Base-by-base conservation (phyloP, 2,113 vertebrate genomes). In the Rhineura floridana region DNA sequence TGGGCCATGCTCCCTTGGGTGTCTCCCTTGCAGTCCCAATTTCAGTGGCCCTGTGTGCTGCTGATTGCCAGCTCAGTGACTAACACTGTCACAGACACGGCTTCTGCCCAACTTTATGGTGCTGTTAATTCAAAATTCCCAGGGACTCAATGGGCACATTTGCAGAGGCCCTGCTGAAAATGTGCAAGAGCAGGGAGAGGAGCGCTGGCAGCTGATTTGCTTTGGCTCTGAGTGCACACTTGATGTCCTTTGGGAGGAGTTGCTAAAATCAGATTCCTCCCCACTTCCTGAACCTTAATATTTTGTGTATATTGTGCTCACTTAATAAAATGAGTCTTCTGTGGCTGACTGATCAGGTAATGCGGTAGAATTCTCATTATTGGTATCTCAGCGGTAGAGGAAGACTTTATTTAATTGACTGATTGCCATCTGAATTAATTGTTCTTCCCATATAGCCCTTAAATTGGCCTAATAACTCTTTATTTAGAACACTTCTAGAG, bases 11-110 rank as follows among this genome's bases (percentile, higher is more conserved):
- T 89, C 87, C 87, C 87, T 21, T 36, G 12, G 63, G 81, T 67
- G 59, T 72, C 63, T 59, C 63, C 12, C 36, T 1, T 28, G 9
- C 63, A 1, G 28, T 55, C 87, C 59, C 87, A 19, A 2, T 69
- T 70, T 78, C 87, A 28, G 1, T n/a, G 63, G 62, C 63, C 73
- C 75, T 8, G 30, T 19, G 39, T 30, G 52, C 36, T 4, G 21
- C 48, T 30, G 62, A 59, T 59, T 84, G 70, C 87, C 80, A 77
- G 70, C 87, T 77, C 70, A 83, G 59, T 65, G 75, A 84, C 82
- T 55, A 11, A 83, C 17, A 25, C 19, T 76, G 59, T 48, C 48
- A 36, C 75, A 84, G 82, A 84, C 36, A 62, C 0, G 81, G 72
- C 87, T 84, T n/a, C 81, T 59, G 62, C 81, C 63, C 81, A 69